Evolutionary conservation across 2,888 invertebrate genomes (phyloP).

Genomic region (Seladonia tumulorum): DNA sequence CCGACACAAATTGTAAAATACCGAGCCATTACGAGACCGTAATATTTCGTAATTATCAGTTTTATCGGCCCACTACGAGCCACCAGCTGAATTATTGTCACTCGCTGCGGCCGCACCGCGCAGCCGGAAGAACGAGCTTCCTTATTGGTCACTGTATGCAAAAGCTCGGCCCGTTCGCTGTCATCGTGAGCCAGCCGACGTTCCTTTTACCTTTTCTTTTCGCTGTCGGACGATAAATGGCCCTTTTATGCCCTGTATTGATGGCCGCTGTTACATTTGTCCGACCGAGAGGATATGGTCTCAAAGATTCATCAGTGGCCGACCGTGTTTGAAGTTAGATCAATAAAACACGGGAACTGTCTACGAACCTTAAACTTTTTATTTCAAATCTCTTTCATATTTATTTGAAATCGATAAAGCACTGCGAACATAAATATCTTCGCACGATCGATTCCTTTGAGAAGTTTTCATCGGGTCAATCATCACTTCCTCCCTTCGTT

Average conservation of each 20-base stretch:
- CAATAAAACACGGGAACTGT: not conserved
- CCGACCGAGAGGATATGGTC: not conserved
- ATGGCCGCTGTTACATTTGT: conserved; percentile 30
- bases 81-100: conserved; percentile 55
- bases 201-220: conserved; percentile 33
- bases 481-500: too few relatives aligned
- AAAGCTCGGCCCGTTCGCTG: conserved; percentile 37
- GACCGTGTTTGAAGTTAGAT: not conserved
- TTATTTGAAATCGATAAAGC: too few relatives aligned
- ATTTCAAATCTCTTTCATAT: too few relatives aligned
- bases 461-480: too few relatives aligned
- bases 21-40: conserved; percentile 53
- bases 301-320: not conserved
- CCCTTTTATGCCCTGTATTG: conserved; percentile 12
- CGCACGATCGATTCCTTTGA: too few relatives aligned
- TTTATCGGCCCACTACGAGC: conserved; percentile 54
- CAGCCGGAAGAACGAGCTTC: conserved; percentile 56
- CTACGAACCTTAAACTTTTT: too few relatives aligned
- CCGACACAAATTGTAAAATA: conserved; percentile 58
- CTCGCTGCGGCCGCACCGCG: conserved; percentile 29
- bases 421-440: too few relatives aligned
- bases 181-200: conserved; percentile 29
- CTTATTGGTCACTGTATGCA: conserved; percentile 59
- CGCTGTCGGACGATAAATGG: conserved; percentile 28
- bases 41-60: conserved; percentile 69